These are phyloP conservation scores for Apodemus sylvaticus DNA, from an alignment of 2,113 vertebrate species.

Conservation along the genomic window DNA sequence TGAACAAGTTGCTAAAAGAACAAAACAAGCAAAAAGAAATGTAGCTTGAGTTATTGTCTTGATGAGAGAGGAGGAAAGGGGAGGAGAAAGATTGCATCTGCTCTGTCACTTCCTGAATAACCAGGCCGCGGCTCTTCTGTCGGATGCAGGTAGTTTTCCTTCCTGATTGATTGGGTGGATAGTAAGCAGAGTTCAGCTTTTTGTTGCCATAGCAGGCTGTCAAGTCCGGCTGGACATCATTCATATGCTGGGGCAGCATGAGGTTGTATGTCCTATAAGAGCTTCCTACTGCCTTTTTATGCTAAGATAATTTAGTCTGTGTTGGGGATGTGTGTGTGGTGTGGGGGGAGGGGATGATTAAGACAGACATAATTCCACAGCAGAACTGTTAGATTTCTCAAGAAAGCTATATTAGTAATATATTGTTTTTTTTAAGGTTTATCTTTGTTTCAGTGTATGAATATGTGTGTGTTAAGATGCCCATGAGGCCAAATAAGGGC, in stretches of 20 bases:
- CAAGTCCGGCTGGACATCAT: not conserved
- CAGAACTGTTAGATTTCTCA: not conserved
- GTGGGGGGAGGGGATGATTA: not conserved
- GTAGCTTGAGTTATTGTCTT: conserved; percentile 34
- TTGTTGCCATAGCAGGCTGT: not conserved
- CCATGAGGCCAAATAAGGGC: not conserved
- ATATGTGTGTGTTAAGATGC: not conserved
- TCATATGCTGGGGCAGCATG: not conserved
- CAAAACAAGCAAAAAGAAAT: conserved; percentile 66
- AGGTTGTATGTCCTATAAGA: not conserved
- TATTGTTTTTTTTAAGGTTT: not conserved
- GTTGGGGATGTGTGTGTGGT: not conserved
- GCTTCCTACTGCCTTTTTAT: not conserved
- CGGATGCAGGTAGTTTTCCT: not conserved
- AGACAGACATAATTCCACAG: not conserved
- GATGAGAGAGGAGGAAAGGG: not conserved
- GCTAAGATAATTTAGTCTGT: not conserved
- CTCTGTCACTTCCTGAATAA: not conserved
- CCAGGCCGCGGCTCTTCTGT: not conserved
- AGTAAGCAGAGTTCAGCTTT: conserved; percentile 1
- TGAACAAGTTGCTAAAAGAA: conserved; percentile 66
- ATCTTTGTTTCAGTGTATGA: not conserved
- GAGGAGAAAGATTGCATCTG: not conserved
- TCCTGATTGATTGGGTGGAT: not conserved
- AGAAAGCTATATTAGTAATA: not conserved